Evolutionary conservation across 2,113 vertebrate genomes (phyloP).

Genomic region (Cathartes aura): DNA sequence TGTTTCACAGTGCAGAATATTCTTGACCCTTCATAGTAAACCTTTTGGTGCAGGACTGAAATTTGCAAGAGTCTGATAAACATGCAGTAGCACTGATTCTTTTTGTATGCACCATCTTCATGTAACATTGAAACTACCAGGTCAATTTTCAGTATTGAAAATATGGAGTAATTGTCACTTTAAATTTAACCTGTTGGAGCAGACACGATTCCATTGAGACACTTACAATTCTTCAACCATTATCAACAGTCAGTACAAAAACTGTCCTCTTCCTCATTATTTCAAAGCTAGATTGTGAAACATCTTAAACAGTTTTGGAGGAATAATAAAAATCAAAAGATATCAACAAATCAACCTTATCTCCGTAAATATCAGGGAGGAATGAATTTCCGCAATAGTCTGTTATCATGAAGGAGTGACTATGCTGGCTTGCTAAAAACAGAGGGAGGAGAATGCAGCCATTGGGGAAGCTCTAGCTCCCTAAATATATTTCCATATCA

Average conservation of each 20-base stretch:
- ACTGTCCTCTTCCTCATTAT: neutral
- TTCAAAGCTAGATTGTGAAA: neutral
- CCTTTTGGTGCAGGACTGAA: neutral
- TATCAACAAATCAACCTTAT: neutral
- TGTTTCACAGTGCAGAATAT: neutral
- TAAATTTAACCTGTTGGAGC: neutral
- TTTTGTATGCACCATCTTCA: neutral
- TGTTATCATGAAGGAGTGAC: neutral
- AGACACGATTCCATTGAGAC: neutral
- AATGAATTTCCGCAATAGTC: neutral
- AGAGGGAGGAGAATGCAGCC: neutral
- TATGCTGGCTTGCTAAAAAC: neutral
- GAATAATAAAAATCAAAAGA: neutral
- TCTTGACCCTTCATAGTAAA: neutral
- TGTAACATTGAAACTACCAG: neutral
- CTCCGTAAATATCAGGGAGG: neutral
- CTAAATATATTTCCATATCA: neutral
- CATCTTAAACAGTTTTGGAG: neutral
- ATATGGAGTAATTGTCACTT: neutral
- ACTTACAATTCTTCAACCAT: neutral
- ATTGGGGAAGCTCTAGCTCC: neutral
- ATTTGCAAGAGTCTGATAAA: neutral
- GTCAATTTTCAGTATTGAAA: neutral
- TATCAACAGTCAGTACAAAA: neutral
- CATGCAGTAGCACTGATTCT: neutral